Percentiles rank a stretch among this genome's conserved stretches.
Conservation (phyloP, 2,113 vertebrate genomes). For the Aspiorhynchus laticeps region DNA sequence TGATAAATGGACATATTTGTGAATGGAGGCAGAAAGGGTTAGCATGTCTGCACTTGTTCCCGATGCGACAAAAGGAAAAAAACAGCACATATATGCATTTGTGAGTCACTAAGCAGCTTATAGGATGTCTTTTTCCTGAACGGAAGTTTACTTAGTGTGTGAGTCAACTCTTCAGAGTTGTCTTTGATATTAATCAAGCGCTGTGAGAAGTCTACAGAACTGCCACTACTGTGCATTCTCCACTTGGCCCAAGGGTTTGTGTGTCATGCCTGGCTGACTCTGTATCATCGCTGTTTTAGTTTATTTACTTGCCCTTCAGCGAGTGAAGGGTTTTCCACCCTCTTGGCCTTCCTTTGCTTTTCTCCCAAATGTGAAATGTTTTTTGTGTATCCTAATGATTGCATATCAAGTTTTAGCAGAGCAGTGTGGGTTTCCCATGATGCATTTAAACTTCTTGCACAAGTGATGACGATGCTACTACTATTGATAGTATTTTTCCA, state of each 20-base stretch:
- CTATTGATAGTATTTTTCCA: not conserved
- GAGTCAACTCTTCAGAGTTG: constrained; percentile 30
- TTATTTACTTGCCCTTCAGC: constrained; percentile 38
- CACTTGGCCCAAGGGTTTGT: constrained; percentile 17
- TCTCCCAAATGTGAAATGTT: not conserved
- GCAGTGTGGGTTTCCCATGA: not conserved
- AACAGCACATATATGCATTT: constrained; percentile 24
- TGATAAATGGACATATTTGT: constrained; percentile 41
- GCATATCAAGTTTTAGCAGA: not conserved
- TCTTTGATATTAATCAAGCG: constrained; percentile 27
- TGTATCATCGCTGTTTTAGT: constrained; percentile 13
- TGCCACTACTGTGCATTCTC: constrained; percentile 27
- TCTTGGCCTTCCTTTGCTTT: not conserved
- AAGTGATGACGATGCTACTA: not conserved
- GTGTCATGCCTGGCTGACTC: constrained; percentile 6
- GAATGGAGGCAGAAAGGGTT: constrained; percentile 29
- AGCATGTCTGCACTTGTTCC: constrained; percentile 39
- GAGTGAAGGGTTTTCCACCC: constrained; percentile 7
- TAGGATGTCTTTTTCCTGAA: constrained; percentile 35
- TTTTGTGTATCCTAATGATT: not conserved
- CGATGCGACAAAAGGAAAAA: constrained; percentile 4
- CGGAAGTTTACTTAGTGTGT: constrained; percentile 34
- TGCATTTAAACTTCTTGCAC: not conserved
- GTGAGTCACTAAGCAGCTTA: constrained; percentile 41
- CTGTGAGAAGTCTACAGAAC: constrained; percentile 8